Evolutionary conservation across 2,888 invertebrate species (phyloP).

Genomic region (Trichacis sp.): DNA sequence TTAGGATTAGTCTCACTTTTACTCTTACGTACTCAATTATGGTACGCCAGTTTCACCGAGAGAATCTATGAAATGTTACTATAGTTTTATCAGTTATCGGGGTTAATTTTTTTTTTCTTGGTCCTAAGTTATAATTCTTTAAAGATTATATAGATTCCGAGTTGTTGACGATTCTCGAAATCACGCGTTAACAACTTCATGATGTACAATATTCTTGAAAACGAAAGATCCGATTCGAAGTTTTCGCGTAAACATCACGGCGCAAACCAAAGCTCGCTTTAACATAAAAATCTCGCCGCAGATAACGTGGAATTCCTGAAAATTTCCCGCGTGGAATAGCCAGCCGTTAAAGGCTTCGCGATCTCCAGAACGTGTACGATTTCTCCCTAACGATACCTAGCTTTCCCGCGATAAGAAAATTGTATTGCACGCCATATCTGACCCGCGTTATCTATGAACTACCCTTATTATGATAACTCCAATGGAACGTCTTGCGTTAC

Average conservation of each 20-base stretch:
- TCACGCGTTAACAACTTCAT: background rate
- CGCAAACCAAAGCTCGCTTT: background rate
- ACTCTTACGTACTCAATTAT: too few species aligned
- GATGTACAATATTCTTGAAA: background rate
- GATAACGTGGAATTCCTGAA: conserved; percentile 11
- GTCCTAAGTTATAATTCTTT: too few species aligned
- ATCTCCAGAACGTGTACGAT: conserved; percentile 15
- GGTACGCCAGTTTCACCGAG: too few species aligned
- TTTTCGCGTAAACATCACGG: background rate
- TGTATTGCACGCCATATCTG: conserved; percentile 13
- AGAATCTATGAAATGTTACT: too few species aligned
- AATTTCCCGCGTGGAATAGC: conserved; percentile 7
- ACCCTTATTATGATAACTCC: conserved; percentile 16
- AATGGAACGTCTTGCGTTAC: background rate
- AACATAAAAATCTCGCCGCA: conserved; percentile 10
- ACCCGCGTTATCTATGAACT: conserved; percentile 8
- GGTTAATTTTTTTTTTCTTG: too few species aligned
- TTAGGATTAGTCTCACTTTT: too few species aligned
- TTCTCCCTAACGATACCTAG: conserved; percentile 13
- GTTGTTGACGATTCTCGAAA: too few species aligned
- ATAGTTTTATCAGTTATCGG: too few species aligned
- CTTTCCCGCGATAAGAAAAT: conserved; percentile 12
- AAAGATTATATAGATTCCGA: too few species aligned
- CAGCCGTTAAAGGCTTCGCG: conserved; percentile 4
- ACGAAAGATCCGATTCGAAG: background rate